Evolutionary conservation across 2,797 vertebrate genomes (phyloP).

Genomic region (Platyrinchus mystaceus): DNA sequence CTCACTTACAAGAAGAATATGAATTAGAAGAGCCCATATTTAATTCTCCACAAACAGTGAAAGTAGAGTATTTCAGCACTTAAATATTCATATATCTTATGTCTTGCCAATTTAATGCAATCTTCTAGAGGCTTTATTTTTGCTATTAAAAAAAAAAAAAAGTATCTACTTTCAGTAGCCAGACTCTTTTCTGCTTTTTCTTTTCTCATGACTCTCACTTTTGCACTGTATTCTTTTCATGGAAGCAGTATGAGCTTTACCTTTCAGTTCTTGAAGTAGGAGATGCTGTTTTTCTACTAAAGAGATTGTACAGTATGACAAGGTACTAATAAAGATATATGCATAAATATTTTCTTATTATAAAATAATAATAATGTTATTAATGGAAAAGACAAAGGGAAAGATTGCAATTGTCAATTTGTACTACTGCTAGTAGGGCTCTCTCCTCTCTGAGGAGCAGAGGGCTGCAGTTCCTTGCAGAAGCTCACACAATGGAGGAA

Average conservation of each 20-base stretch:
- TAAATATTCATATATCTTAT: background rate
- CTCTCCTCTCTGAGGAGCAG: background rate
- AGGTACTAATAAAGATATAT: background rate
- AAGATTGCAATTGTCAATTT: background rate
- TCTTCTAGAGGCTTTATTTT: background rate
- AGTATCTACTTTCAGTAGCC: background rate
- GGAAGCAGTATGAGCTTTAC: fast-evolving
- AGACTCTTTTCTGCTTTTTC: background rate
- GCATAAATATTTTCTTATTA: background rate
- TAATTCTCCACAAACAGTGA: background rate
- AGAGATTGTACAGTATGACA: background rate
- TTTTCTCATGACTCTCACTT: background rate
- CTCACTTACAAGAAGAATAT: background rate
- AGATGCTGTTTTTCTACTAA: background rate
- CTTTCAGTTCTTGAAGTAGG: background rate
- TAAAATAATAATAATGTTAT: background rate
- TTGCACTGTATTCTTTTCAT: background rate
- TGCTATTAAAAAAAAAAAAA: background rate
- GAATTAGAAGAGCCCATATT: background rate
- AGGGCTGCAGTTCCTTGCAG: background rate
- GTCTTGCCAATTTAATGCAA: background rate
- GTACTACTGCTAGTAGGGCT: background rate
- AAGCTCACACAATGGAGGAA: background rate
- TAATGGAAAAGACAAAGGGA: background rate
- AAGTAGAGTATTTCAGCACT: background rate